These are phyloP conservation scores for Crotalus helleri DNA, from an alignment of 2,113 vertebrate genomes.

Conservation along the genomic window DNA sequence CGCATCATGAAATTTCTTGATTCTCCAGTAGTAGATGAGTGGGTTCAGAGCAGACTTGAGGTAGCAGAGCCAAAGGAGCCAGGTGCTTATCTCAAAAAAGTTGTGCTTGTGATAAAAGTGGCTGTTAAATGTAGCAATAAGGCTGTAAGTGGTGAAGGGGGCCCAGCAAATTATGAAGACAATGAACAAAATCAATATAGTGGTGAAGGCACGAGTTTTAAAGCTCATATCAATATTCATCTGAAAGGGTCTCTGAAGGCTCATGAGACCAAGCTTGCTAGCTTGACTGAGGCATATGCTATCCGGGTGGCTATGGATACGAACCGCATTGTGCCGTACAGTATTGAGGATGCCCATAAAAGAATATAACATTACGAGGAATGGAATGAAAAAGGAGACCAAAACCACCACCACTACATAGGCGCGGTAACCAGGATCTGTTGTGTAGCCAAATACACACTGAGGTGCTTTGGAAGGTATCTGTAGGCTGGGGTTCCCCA, in stretches of 20 bases:
- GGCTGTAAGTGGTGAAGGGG: conserved; percentile 91
- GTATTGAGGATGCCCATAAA: conserved; percentile 96
- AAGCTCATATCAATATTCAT: conserved; percentile 98
- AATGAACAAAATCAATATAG: conserved; percentile 95
- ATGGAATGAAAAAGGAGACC: conserved; percentile 91
- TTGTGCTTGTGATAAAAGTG: conserved; percentile 87
- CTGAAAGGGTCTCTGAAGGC: conserved; percentile 92
- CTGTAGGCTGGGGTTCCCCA: conserved; percentile 85
- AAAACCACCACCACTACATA: conserved; percentile 87
- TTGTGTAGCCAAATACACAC: conserved; percentile 91
- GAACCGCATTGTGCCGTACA: conserved; percentile 91
- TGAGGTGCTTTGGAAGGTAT: conserved; percentile 89
- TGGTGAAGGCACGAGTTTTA: conserved; percentile 99
- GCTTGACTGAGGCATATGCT: conserved; percentile 94
- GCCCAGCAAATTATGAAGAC: conserved; percentile 94
- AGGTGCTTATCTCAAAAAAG: conserved; percentile 97
- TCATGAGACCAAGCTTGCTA: conserved; percentile 94
- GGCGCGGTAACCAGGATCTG: conserved; percentile 79
- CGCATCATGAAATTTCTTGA: conserved; percentile 97
- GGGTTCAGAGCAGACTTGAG: conserved; percentile 99
- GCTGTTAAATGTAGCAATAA: conserved; percentile 88
- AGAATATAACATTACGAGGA: conserved; percentile 90
- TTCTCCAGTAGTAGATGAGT: conserved; percentile 98
- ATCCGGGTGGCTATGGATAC: conserved; percentile 93
- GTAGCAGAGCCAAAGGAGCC: conserved; percentile 98